phyloP scores from a whole-genome alignment of 2,113 vertebrate genomes.

The Rhinogobius similis region DNA sequence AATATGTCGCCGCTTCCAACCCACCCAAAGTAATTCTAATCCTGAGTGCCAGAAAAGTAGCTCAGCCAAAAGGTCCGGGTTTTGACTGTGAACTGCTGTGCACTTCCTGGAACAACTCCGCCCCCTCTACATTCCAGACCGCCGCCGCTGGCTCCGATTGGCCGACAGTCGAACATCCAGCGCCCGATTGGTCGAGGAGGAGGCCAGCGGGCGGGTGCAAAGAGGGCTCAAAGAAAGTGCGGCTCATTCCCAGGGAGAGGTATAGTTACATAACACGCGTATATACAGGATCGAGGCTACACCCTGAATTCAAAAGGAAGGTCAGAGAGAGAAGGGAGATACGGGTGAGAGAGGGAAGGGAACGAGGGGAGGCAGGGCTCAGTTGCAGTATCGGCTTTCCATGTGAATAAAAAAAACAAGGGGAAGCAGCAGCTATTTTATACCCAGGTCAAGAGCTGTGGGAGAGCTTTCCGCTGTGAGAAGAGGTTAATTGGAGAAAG shows the following conservation, averaged over 20 bases:
- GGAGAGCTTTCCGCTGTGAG: constrained; percentile 36
- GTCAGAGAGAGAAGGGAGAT: constrained; percentile 12
- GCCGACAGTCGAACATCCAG: constrained; percentile 37
- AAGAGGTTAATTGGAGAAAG: constrained; percentile 61
- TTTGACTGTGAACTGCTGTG: constrained; percentile 51
- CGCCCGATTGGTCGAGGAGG: constrained; percentile 39
- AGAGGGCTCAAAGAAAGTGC: constrained; percentile 49
- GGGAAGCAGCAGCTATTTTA: constrained; percentile 62
- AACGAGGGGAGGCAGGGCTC: constrained; percentile 18
- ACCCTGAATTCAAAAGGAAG: constrained; percentile 52
- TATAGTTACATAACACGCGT: constrained; percentile 58
- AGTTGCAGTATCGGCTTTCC: constrained; percentile 60
- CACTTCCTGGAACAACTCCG: constrained; percentile 71
- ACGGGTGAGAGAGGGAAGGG: constrained; percentile 21
- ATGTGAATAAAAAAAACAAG: constrained; percentile 60
- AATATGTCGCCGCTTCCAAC: not conserved
- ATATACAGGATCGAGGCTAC: constrained; percentile 52
- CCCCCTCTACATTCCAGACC: constrained; percentile 58
- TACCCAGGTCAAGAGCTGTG: constrained; percentile 61
- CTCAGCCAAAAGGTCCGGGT: constrained; percentile 39
- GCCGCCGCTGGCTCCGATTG: constrained; percentile 52
- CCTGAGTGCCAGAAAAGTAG: constrained; percentile 37
- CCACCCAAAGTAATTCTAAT: constrained; percentile 17
- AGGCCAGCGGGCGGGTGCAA: constrained; percentile 37
- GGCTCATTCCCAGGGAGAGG: constrained; percentile 61